Percentiles rank a stretch among this genome's conserved stretches.
These are phyloP conservation scores for Heterocephalus glaber DNA, from an alignment of 2,113 vertebrate species.

Conservation along the genomic window DNA sequence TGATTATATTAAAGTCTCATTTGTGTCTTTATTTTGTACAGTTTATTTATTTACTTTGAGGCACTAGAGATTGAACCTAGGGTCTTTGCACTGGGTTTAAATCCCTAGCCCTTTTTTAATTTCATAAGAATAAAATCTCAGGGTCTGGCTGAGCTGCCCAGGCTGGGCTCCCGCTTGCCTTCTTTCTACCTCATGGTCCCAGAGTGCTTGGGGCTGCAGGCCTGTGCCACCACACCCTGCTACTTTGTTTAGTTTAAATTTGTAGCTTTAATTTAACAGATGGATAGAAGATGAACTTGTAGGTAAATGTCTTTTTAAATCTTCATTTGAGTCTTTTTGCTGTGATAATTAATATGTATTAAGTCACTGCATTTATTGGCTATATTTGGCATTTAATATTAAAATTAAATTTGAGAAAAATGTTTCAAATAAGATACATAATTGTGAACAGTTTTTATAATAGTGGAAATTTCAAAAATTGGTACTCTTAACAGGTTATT, in stretches of 20 bases:
- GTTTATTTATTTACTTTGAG: constrained; percentile 14
- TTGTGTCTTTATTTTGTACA: constrained; percentile 48
- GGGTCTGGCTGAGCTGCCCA: neutral
- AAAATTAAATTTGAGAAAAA: constrained; percentile 63
- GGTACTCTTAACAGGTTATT: neutral
- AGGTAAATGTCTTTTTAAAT: constrained; percentile 35
- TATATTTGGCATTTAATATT: constrained; percentile 54
- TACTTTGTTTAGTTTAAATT: constrained; percentile 58
- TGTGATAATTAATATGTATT: constrained; percentile 59
- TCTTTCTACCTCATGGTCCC: neutral
- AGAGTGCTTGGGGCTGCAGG: neutral
- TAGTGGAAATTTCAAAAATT: constrained; percentile 22
- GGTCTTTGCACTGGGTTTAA: neutral
- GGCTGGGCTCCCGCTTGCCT: neutral
- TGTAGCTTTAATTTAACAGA: constrained; percentile 46
- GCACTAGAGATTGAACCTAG: neutral
- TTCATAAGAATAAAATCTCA: neutral
- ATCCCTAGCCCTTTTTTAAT: neutral
- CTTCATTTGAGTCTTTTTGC: constrained; percentile 15
- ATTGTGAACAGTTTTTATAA: constrained; percentile 54
- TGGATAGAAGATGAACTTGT: constrained; percentile 8
- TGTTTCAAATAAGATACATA: constrained; percentile 44
- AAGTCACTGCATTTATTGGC: constrained; percentile 25
- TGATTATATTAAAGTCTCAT: constrained; percentile 58
- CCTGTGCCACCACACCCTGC: neutral